phyloP scores from a whole-genome alignment of 2,888 invertebrate species.

The Andrena hattorfiana region DNA sequence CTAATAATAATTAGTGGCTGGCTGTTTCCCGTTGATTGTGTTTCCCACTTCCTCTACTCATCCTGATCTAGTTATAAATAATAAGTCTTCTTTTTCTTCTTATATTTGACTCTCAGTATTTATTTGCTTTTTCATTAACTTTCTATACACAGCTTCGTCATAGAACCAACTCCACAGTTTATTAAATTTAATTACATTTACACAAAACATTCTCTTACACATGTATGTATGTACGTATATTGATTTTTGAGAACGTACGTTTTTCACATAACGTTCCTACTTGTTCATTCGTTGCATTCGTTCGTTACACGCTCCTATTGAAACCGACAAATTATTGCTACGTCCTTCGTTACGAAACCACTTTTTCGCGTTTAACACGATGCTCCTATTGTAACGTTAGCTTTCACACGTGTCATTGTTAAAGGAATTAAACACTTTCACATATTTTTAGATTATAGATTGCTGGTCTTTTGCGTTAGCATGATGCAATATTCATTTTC shows the following conservation, averaged over 20 bases:
- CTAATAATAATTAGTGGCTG: too few relatives aligned
- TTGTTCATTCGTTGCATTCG: neutral
- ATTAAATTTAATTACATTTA: conserved; percentile 9
- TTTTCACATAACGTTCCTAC: neutral
- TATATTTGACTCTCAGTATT: neutral
- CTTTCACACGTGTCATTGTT: conserved; percentile 64
- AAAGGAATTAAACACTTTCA: conserved; percentile 60
- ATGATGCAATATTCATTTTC: too few relatives aligned
- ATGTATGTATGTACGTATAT: conserved; percentile 26
- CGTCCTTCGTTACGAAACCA: conserved; percentile 8
- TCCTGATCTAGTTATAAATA: too few relatives aligned
- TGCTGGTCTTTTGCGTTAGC: too few relatives aligned
- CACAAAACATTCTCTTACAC: neutral
- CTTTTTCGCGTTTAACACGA: conserved; percentile 32
- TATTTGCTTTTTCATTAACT: neutral
- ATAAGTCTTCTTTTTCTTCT: neutral
- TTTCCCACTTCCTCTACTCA: too few relatives aligned
- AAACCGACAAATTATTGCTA: conserved; percentile 31
- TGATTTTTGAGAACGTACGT: conserved; percentile 29
- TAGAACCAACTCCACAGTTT: neutral
- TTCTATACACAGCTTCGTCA: too few relatives aligned
- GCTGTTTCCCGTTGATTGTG: too few relatives aligned
- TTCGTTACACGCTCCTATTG: conserved; percentile 5
- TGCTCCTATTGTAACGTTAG: conserved; percentile 23
- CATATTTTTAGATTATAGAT: neutral